Evolutionary conservation across 2,113 vertebrate genomes (phyloP), one percentile per base, ranked within the genome.

Genomic region (Rousettus leschenaultii): DNA sequence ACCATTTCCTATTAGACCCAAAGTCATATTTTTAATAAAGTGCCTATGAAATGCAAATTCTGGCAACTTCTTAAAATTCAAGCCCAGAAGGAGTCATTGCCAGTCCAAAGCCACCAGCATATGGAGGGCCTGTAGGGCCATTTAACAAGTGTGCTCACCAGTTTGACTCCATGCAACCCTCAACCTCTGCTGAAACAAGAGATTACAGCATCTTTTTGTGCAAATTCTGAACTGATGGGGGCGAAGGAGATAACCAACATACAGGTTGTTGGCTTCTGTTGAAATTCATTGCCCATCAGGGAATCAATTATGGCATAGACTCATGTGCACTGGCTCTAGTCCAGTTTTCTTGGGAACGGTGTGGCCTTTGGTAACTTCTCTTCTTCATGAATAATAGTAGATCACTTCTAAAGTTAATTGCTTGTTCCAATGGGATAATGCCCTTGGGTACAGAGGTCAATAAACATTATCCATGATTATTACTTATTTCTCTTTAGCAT

Each of bases 41-140:
- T 80, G 18, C 19, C 73, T n/a, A 97, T 89, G 97, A 97, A 98
- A 98, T 92, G 82, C 91, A 97, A 92, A 96, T 71, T 28, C 48
- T 71, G 24, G 57, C 51, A 63, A 35, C 91, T 91, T 97, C 92
- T 77, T 97, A 92, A 83, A 94, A 77, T 91, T 77, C 66, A 74
- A 92, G 80, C 94, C 85, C 86, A 82, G 26, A 38, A 96, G 74
- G 83, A 38, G 66, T 43, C 86, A 57, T 65, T 70, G 15, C 68
- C 35, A 70, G 91, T 40, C 94, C 26, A 33, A 33, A 73, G 51
- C 74, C 86, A 19, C 94, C 92, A 84, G 73, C 33, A 82, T 91
- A 71, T 63, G 3, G 48, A 89, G 92, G 95, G 85, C 97, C 89
- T 86, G 51, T 65, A 94, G 96, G 95, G 43, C 86, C 84, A 26